These are phyloP conservation scores for Pogona vitticeps DNA, from an alignment of 2,113 vertebrate species.

Conservation along the genomic window DNA sequence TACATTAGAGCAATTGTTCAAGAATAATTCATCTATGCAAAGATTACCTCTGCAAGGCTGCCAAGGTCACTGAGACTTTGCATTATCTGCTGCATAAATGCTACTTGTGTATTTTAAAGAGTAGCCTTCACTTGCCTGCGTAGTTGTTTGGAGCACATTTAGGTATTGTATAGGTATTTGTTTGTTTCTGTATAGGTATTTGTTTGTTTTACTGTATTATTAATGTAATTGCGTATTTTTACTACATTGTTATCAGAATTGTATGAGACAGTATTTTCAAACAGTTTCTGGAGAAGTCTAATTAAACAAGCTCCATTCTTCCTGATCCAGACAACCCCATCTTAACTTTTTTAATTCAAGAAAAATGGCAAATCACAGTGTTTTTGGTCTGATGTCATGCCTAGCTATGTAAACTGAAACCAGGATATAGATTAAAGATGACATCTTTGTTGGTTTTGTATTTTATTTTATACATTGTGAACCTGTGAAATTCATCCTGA, in stretches of 20 bases:
- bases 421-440: background rate
- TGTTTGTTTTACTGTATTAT: background rate
- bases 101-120: conserved; percentile 57
- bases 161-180: background rate
- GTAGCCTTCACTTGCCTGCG: conserved; percentile 31
- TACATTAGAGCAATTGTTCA: conserved; percentile 71
- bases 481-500: background rate
- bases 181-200: background rate
- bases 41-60: conserved; percentile 66
- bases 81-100: conserved; percentile 47
- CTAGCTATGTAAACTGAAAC: background rate
- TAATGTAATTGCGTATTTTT: fast-evolving
- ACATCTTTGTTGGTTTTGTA: background rate
- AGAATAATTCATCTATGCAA: conserved; percentile 71
- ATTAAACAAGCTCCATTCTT: background rate
- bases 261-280: background rate
- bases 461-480: background rate
- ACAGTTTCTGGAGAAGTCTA: background rate
- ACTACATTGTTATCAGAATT: background rate
- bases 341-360: background rate
- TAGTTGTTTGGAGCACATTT: background rate
- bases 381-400: background rate
- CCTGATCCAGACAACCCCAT: background rate
- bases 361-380: background rate
- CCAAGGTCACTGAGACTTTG: conserved; percentile 67